Base-by-base conservation (phyloP, 2,113 vertebrate species). In the Chauna torquata region DNA sequence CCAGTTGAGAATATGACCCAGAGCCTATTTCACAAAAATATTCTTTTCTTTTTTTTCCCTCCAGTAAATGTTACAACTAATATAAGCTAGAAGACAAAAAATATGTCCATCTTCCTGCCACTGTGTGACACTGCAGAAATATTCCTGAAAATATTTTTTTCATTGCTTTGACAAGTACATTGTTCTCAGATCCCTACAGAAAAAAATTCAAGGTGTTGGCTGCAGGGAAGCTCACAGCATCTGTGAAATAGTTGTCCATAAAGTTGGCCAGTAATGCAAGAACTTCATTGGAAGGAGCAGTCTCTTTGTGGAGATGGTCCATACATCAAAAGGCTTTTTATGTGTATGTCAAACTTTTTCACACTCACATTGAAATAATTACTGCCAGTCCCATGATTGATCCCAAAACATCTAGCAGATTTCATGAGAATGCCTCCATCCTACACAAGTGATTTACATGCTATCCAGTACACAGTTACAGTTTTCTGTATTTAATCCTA, bases 91-190 rank as follows among this genome's bases (percentile, higher is more conserved):
- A 86, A 52, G 7, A 82, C 4, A 11, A 20, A 42, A 83, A 62
- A 76, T 59, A 34, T 6, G 6, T 44, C 30, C 30, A 69, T 23
- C 28, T 12, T 12, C 7, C 22, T 76, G 30, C 1, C 9, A 57
- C 16, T 32, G 0, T 42, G 14, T 59, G 72, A 47, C 50, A 74
- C 20, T 38, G 45, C 85, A 92, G 45, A 85, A 86, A 80, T 49
- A 62, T 36, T 96, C 30, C 23, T 57, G 27, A 76, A 95, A 84
- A 69, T 82, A 47, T 81, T 81, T 80, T 80, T 42, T 88, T 70
- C 11, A 69, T 2, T 42, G 45, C 10, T 80, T 88, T 72, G 72
- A 79, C 18, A 71, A 64, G 18, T 5, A 75, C 18, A 58, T 22
- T 54, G 7, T 75, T 93, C 47, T 84, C 40, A 38, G 27, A 84